Evolutionary conservation across 2,797 vertebrate species (phyloP).

Genomic region (Mycteria americana): DNA sequence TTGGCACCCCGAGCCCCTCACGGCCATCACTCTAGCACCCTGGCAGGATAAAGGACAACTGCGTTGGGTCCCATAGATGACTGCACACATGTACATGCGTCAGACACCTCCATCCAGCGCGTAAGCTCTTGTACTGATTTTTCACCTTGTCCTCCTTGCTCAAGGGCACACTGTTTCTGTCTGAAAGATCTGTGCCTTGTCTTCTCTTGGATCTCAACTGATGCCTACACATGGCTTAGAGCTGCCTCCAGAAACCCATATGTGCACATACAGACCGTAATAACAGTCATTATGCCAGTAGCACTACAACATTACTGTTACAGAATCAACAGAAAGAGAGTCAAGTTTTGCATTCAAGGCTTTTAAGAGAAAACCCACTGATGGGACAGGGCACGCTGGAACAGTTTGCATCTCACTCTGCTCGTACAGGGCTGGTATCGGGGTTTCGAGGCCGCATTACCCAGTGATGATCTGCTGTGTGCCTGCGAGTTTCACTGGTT

Average conservation of each 20-base stretch:
- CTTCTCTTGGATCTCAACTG: not conserved
- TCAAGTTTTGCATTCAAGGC: not conserved
- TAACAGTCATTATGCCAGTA: not conserved
- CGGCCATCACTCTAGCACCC: fast-evolving
- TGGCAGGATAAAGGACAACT: not conserved
- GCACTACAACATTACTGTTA: not conserved
- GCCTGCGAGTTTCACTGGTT: fast-evolving
- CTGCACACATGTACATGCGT: fast-evolving
- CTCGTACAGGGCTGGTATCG: fast-evolving
- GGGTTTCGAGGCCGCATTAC: fast-evolving
- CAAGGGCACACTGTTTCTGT: not conserved
- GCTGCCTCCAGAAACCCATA: constrained; percentile 38
- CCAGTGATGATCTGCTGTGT: fast-evolving
- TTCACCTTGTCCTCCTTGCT: not conserved
- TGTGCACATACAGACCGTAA: not conserved
- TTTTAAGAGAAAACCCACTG: not conserved
- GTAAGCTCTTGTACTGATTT: not conserved
- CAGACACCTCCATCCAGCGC: not conserved
- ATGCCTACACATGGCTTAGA: not conserved
- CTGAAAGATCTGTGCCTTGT: not conserved
- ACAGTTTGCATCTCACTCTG: not conserved
- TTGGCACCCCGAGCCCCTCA: fast-evolving
- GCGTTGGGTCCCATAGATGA: fast-evolving
- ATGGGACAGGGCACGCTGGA: fast-evolving
- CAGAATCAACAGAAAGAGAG: not conserved